These are phyloP conservation scores for Drosophila athabasca DNA, from an alignment of 1,140 invertebrate species.

Conservation along the genomic window DNA sequence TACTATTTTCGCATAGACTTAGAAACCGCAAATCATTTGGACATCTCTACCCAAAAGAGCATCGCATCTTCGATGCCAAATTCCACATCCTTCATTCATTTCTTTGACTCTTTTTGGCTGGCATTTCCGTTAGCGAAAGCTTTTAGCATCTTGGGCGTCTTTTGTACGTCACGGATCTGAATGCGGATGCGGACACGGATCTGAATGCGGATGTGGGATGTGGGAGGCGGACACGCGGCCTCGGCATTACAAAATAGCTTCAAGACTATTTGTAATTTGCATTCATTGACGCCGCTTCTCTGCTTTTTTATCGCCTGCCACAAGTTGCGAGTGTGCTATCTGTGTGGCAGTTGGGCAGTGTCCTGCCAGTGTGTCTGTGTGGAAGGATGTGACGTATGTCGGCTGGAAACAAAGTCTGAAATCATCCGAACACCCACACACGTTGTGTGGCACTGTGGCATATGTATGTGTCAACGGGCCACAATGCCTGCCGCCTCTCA, in stretches of 20 bases:
- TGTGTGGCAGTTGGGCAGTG: background rate
- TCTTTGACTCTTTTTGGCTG: slow-evolving; percentile 41
- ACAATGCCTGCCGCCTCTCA: slow-evolving; percentile 62
- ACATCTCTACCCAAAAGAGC: slow-evolving; percentile 16
- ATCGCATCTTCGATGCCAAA: slow-evolving; percentile 29
- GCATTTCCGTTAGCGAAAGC: slow-evolving; percentile 58
- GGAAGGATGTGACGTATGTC: slow-evolving; percentile 33
- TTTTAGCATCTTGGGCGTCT: slow-evolving; percentile 56
- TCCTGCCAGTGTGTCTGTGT: slow-evolving; percentile 1
- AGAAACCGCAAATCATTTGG: background rate
- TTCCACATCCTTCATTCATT: slow-evolving; percentile 21
- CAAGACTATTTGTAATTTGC: slow-evolving; percentile 75
- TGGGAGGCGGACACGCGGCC: slow-evolving; percentile 49
- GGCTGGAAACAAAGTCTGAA: slow-evolving; percentile 64
- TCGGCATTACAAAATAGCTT: slow-evolving; percentile 67
- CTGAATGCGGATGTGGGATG: slow-evolving; percentile 7
- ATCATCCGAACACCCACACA: slow-evolving; percentile 33
- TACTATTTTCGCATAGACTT: background rate
- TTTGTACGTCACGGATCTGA: slow-evolving; percentile 20
- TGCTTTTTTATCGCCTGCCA: slow-evolving; percentile 59
- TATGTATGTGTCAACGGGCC: slow-evolving; percentile 71
- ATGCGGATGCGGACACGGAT: slow-evolving; percentile 23
- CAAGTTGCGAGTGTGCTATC: slow-evolving; percentile 34
- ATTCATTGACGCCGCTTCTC: slow-evolving; percentile 69
- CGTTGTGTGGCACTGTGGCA: slow-evolving; percentile 19